A percentile compares a stretch with the other conserved stretches of the same genome.
phyloP scores from a whole-genome alignment of 2,888 invertebrate species.

The Xestia rhomboidea region DNA sequence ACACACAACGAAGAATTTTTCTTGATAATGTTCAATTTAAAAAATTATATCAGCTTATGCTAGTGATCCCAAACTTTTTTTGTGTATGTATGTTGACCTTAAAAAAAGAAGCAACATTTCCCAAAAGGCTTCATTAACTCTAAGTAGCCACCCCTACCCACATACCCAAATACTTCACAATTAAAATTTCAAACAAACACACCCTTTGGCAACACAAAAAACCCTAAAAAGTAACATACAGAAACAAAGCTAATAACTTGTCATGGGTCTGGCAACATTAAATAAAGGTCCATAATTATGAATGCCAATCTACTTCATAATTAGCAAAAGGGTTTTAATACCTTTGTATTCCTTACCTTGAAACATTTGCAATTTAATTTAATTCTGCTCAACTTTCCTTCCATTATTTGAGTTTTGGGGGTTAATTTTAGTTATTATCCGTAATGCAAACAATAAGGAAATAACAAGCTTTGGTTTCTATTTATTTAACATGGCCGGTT shows the following conservation, averaged over 20 bases:
- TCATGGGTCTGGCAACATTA: slow-evolving; percentile 60
- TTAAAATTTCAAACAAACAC: slow-evolving; percentile 55
- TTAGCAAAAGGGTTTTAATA: slow-evolving; percentile 67
- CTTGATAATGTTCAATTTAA: too few relatives aligned
- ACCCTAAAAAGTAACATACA: slow-evolving; percentile 50
- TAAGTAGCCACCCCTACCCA: slow-evolving; percentile 8
- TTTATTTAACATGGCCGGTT: slow-evolving; percentile 49
- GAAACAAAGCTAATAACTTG: slow-evolving; percentile 61
- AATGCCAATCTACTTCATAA: slow-evolving; percentile 74
- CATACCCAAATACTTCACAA: slow-evolving; percentile 43
- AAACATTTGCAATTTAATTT: slow-evolving; percentile 69
- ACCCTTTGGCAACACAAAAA: slow-evolving; percentile 52
- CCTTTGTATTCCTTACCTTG: slow-evolving; percentile 69
- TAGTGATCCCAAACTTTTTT: too few relatives aligned
- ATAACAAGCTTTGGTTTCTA: slow-evolving; percentile 53
- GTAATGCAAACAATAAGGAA: slow-evolving; percentile 53
- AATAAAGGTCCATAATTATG: slow-evolving; percentile 71
- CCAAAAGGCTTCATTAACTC: slow-evolving; percentile 21
- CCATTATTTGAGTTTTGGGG: slow-evolving; percentile 59
- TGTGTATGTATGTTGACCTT: background rate
- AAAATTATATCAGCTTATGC: too few relatives aligned
- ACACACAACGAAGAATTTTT: too few relatives aligned
- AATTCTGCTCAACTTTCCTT: slow-evolving; percentile 60
- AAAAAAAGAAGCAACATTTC: slow-evolving; percentile 18
- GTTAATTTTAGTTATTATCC: slow-evolving; percentile 66